Evolutionary conservation across 1,140 invertebrate species (phyloP).

Genomic region (Bombus soroeensis): DNA sequence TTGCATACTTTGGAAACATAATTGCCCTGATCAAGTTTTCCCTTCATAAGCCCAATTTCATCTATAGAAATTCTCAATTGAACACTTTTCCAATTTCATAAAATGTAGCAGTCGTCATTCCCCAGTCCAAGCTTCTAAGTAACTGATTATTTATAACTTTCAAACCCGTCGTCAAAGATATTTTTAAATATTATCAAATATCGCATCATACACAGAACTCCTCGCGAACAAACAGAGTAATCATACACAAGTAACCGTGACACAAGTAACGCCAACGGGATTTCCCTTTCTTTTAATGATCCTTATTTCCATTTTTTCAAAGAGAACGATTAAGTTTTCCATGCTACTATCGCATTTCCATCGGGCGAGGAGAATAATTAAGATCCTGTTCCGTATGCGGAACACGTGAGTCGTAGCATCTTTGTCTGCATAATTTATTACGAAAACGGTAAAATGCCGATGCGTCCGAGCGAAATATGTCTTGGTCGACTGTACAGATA

Average conservation of each 20-base stretch:
- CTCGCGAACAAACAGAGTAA: not conserved
- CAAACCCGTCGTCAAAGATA: not conserved
- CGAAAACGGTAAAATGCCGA: constrained; percentile 30
- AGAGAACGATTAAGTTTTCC: constrained; percentile 1
- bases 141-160: not conserved
- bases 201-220: not conserved
- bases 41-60: no score
- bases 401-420: not conserved
- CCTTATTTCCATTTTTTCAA: not conserved
- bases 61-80: no score
- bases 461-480: constrained; percentile 22
- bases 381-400: constrained; percentile 31
- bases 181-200: constrained; percentile 20
- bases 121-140: no score
- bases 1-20: no score
- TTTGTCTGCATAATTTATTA: constrained; percentile 43
- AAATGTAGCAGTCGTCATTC: no score
- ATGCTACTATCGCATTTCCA: not conserved
- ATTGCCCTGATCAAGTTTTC: no score
- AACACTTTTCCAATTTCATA: no score
- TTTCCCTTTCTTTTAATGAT: not conserved
- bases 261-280: not conserved
- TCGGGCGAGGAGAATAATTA: constrained; percentile 24
- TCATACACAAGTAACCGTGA: not conserved
- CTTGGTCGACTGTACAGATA: not conserved